phyloP scores from a whole-genome alignment of 2,888 invertebrate species.

The Ophion slaviceki region DNA sequence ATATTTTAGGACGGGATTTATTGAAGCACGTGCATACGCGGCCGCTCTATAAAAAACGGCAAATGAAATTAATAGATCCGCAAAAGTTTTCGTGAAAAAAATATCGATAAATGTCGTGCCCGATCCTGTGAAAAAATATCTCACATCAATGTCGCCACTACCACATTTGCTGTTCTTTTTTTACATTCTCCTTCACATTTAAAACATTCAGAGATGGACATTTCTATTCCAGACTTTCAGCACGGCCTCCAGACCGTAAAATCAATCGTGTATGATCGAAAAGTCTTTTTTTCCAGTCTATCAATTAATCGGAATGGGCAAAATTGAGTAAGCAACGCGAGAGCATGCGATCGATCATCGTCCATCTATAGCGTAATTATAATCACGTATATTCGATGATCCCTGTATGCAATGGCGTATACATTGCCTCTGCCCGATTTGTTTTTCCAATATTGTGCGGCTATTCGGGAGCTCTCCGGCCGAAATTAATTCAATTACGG shows the following conservation, averaged over 20 bases:
- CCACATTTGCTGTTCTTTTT: constrained; percentile 13
- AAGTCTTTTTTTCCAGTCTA: background rate
- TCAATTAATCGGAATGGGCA: constrained; percentile 48
- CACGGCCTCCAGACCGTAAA: background rate
- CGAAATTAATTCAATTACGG: constrained; percentile 57
- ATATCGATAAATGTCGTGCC: constrained; percentile 41
- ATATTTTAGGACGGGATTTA: background rate
- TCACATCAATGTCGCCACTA: background rate
- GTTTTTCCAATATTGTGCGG: constrained; percentile 8
- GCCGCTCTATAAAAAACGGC: constrained; percentile 10
- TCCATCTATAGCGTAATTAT: constrained; percentile 43
- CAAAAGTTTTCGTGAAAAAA: constrained; percentile 34
- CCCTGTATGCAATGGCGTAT: background rate
- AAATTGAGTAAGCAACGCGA: constrained; percentile 42
- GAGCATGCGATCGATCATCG: constrained; percentile 48
- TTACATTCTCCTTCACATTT: background rate
- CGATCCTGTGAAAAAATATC: constrained; percentile 30
- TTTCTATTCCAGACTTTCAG: too few species aligned
- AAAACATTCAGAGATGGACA: too few species aligned
- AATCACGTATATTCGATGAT: constrained; percentile 20
- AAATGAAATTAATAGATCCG: constrained; percentile 36
- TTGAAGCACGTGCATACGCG: constrained; percentile 2
- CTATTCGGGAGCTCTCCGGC: background rate
- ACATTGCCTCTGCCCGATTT: constrained; percentile 3
- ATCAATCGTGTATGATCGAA: background rate